Base-by-base conservation (phyloP, 2,888 invertebrate species). In the Philopedon plagiatum region DNA sequence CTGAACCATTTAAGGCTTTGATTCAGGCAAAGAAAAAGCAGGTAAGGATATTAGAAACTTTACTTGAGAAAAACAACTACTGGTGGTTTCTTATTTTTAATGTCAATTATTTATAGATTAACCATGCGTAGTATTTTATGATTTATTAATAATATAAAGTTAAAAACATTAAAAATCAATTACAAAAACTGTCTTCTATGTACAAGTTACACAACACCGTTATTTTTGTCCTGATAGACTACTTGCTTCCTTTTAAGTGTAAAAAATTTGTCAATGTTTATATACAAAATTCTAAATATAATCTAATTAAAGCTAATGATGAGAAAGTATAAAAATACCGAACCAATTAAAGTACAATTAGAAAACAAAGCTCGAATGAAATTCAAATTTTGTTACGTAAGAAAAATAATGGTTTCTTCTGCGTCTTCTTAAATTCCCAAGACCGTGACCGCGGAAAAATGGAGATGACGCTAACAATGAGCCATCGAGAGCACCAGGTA, bases 1-100 rank as follows among this genome's bases (percentile, higher is more conserved):
- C 91, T 15, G 90, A 88, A 79, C 88, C 88, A 79, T 91, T 90
- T 80, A 91, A 91, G 81, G 88, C 90, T n/a, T 83, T 91, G 63
- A 85, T 91, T 57, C 89, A 90, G 83, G 87, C 90, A 60, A 90
- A 91, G 84, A 82, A 85, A 75, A 76, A 76, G n/a, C 76, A 79
- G 67, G 84, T 84, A 77, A 77, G n/a, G n/a, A n/a, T n/a, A n/a
- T n/a, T n/a, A n/a, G n/a, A n/a, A n/a, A n/a, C n/a, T n/a, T n/a
- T n/a, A n/a, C n/a, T n/a, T n/a, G n/a, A n/a, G n/a, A n/a, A n/a
- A n/a, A n/a, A n/a, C n/a, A n/a, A n/a, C n/a, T n/a, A n/a, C n/a
- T n/a, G n/a, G n/a, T n/a, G n/a, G n/a, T n/a, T n/a, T n/a, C n/a
- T n/a, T n/a, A n/a, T n/a, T n/a, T 26, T 73, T 26, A 9, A 19